Base-by-base conservation (phyloP, 1,140 invertebrate species). In the Hycleus phaleratus region DNA sequence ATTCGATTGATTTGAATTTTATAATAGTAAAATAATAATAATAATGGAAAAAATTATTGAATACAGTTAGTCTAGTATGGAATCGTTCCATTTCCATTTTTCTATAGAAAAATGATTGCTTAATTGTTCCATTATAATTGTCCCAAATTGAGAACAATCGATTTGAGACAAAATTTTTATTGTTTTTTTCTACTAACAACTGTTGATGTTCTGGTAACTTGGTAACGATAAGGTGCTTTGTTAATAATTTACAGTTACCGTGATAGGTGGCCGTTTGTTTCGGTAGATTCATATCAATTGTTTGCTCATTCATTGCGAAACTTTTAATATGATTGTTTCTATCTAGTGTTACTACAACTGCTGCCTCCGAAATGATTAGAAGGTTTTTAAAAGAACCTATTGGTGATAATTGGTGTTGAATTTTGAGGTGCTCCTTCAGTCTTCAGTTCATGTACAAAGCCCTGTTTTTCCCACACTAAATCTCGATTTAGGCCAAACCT, bases 231-330 rank as follows among this genome's bases (percentile, higher is more conserved):
- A 56, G 54, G 54, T 43, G 54, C 54, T 49, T 25, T 42, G 54
- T 56, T 56, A 56, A 56, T 56, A 49, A 56, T 56, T 56, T 56
- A 56, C 54, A 42, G 46, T 56, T 56, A 56, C 54, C 54, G 54
- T 56, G 54, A 48, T 56, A 56, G 46, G 54, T 49, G 25, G 54
- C 38, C 46, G 54, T 56, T 56, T 56, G 46, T 42, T 32, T 56
- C 26, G 38, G 12, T 39, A 56, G 54, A 56, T 56, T 25, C 45
- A 26, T 56, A 56, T 56, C 54, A 49, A 56, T 56, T 49, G 46
- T 46, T 56, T 48, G 54, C 47, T 43, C 12, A 56, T 32, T 53
- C 39, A 10, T 32, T 56, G 49, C 38, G 25, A 42, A 9, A 40
- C 49, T 51, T 40, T 24, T 38, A 38, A 38, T 11, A 39, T 51